Evolutionary conservation across 1,140 invertebrate species (phyloP).

Genomic region (Diabrotica virgifera): DNA sequence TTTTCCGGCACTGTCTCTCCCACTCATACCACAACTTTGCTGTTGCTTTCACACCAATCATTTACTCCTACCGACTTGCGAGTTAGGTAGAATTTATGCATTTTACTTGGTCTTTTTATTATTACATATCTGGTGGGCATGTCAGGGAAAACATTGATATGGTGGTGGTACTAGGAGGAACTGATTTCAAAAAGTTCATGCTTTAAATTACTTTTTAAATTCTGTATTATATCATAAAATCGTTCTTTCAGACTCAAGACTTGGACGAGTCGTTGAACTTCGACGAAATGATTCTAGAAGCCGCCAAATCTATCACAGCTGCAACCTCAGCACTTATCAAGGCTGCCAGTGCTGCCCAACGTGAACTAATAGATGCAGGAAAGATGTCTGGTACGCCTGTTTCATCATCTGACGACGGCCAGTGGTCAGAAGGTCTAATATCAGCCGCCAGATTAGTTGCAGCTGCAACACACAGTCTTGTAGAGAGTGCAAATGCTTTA

Average conservation of each 20-base stretch:
- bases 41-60: too few species aligned
- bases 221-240: too few species aligned
- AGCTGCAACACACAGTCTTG: constrained; percentile 94
- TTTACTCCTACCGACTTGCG: too few species aligned
- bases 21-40: too few species aligned
- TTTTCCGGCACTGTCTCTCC: too few species aligned
- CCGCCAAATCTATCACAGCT: constrained; percentile 95
- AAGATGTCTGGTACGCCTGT: constrained; percentile 77
- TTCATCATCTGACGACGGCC: constrained; percentile 89
- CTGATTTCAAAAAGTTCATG: too few species aligned
- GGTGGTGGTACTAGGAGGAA: too few species aligned
- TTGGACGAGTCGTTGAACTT: constrained; percentile 93
- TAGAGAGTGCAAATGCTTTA: constrained; percentile 94
- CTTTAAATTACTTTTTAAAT: too few species aligned
- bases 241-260: constrained; percentile 55
- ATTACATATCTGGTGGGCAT: too few species aligned
- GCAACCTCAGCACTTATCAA: constrained; percentile 95
- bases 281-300: constrained; percentile 98
- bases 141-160: too few species aligned
- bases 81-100: too few species aligned
- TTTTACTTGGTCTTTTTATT: too few species aligned
- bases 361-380: constrained; percentile 82
- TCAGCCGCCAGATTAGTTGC: constrained; percentile 94
- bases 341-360: constrained; percentile 92
- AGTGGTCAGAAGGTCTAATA: constrained; percentile 98